Evolutionary conservation across 2,113 vertebrate genomes (phyloP).

Genomic region (Heterocephalus glaber): DNA sequence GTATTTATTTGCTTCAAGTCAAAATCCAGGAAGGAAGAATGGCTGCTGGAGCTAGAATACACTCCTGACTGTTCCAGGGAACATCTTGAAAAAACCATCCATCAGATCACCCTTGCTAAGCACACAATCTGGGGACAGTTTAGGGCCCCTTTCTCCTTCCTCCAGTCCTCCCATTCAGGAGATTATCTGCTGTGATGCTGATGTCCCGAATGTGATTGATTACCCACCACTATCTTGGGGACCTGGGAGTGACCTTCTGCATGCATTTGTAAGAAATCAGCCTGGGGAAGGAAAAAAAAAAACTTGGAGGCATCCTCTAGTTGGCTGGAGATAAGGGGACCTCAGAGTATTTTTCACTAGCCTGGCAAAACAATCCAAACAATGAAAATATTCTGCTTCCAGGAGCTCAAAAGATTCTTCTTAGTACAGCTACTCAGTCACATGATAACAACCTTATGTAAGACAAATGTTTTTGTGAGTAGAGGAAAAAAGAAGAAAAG

Average conservation of each 20-base stretch:
- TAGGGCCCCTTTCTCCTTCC: not conserved
- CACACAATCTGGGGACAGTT: not conserved
- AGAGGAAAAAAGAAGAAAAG: not conserved
- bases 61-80: not conserved
- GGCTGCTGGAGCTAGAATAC: not conserved
- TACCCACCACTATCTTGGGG: constrained; percentile 55
- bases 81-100: not conserved
- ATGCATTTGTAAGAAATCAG: constrained; percentile 73
- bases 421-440: constrained; percentile 19
- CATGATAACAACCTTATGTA: not conserved
- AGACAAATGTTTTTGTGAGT: constrained; percentile 23
- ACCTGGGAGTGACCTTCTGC: constrained; percentile 66
- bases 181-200: constrained; percentile 51
- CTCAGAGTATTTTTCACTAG: constrained; percentile 32
- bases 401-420: constrained; percentile 43
- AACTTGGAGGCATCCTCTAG: constrained; percentile 1
- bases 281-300: constrained; percentile 64
- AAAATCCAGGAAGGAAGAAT: not conserved
- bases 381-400: constrained; percentile 70
- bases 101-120: not conserved
- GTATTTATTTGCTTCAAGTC: not conserved
- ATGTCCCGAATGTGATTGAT: not conserved
- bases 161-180: not conserved
- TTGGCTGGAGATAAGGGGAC: constrained; percentile 66
- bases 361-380: constrained; percentile 66